phyloP scores from a whole-genome alignment of 2,888 invertebrate species.

The Iselma pallidipennis region DNA sequence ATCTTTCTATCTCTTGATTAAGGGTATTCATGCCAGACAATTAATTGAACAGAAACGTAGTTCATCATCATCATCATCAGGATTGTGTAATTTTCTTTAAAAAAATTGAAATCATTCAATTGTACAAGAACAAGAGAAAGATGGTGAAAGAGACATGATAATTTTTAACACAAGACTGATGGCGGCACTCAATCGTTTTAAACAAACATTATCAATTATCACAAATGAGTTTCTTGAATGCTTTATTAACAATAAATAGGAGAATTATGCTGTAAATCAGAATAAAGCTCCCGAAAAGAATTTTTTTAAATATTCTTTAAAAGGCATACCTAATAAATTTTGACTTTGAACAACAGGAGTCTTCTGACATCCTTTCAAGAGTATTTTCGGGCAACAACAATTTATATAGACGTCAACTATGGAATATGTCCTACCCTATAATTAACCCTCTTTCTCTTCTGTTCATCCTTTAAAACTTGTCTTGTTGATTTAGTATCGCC shows the following conservation, averaged over 20 bases:
- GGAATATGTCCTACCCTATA: conserved; percentile 17
- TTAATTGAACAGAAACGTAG: background rate
- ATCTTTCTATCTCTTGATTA: background rate
- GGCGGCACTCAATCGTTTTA: background rate
- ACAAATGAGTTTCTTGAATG: background rate
- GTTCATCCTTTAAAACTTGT: conserved; percentile 24
- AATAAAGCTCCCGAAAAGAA: no score
- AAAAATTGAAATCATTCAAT: background rate
- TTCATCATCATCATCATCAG: background rate
- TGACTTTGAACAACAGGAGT: background rate
- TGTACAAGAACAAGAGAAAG: no score
- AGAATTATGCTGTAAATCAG: no score
- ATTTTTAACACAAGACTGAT: background rate
- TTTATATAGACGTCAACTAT: conserved; percentile 27
- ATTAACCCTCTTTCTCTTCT: conserved; percentile 25
- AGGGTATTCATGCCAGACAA: background rate
- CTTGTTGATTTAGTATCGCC: conserved; percentile 33
- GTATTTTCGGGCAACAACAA: conserved; percentile 2
- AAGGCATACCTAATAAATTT: background rate
- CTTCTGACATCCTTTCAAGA: background rate
- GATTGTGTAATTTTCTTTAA: background rate
- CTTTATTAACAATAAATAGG: no score
- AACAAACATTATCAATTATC: no score
- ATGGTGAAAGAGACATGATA: background rate
- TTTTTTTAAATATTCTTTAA: no score